Base-by-base conservation (phyloP, 1,140 invertebrate genomes). In the Drosophila fuyamai region DNA sequence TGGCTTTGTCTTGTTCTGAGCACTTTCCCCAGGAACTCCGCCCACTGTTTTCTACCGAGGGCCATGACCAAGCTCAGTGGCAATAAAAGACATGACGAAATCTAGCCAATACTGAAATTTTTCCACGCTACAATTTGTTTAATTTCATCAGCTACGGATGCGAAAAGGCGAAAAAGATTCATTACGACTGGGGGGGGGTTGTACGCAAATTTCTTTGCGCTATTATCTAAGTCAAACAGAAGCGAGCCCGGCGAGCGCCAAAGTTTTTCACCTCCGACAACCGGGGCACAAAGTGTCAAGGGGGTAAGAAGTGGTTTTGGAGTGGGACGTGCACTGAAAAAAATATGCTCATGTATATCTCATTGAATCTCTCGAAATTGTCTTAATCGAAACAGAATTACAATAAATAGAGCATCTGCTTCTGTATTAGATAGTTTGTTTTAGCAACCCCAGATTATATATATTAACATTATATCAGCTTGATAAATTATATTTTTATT, bases 151-250 rank as follows among this genome's bases (percentile, higher is more conserved):
- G 53, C 75, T 36, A 8, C 5, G 14, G 41, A 55, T 70, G 29
- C 14, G 6, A 16, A 12, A 47, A 40, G 23, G 18, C 18, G 18
- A 13, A 10, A 1, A 0, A 9, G 41, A 32, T 56, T 56, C 54
- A 2, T n/a, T 32, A 5, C 35, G 27, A 27, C 10, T 35, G 14
- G 7, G 2, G 46, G 4, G 14, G 14, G 41, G 44, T 40, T 16
- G 53, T 76, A 67, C 72, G 78, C 70, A 79, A 62, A 76, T 86
- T 74, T 77, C 82, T 65, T 71, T 54, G 38, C 81, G 61, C 57
- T 60, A 66, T 83, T 86, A 86, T 86, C 83, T 79, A 79, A 86
- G 79, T 66, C 65, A 88, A 86, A 86, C 76, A 85, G 53, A 81
- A 58, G 58, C 62, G 36, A 36, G 16, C 48, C n/a, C 32, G 32